Percentiles rank a stretch among this genome's conserved stretches.
phyloP scores from a whole-genome alignment of 2,113 vertebrate species.

The Scytalopus superciliaris region DNA sequence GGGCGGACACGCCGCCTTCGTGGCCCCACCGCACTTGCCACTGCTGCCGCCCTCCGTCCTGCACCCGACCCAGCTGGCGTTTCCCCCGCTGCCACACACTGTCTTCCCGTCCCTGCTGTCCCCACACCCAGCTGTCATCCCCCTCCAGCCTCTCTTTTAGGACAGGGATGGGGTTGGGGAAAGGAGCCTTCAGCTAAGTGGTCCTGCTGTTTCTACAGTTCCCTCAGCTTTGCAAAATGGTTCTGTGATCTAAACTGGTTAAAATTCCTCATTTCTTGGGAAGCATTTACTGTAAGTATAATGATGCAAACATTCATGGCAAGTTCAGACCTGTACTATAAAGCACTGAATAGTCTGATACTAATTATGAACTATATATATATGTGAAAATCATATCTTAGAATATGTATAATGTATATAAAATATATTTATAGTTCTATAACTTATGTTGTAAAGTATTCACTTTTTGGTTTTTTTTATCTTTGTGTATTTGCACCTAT shows the following conservation, averaged over 20 bases:
- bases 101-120: conserved; percentile 79
- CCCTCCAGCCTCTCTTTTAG: conserved; percentile 85
- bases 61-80: conserved; percentile 73
- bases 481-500: conserved; percentile 81
- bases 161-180: neutral
- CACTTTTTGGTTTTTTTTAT: conserved; percentile 70
- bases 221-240: neutral
- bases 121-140: conserved; percentile 77
- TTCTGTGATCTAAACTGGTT: neutral
- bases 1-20: conserved; percentile 49
- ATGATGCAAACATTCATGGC: conserved; percentile 56
- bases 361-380: conserved; percentile 50
- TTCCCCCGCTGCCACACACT: conserved; percentile 75
- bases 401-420: conserved; percentile 80
- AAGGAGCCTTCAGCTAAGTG: neutral
- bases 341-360: conserved; percentile 74
- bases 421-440: conserved; percentile 81
- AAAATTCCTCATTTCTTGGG: neutral
- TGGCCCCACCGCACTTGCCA: conserved; percentile 73
- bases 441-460: conserved; percentile 80
- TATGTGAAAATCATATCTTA: conserved; percentile 71
- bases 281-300: conserved; percentile 63
- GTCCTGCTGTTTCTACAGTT: neutral
- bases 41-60: conserved; percentile 75
- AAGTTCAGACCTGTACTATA: conserved; percentile 56